Percentiles rank a stretch among this genome's conserved stretches.
Evolutionary conservation across 1,140 invertebrate species (phyloP).

Genomic region (Bombus affinis): DNA sequence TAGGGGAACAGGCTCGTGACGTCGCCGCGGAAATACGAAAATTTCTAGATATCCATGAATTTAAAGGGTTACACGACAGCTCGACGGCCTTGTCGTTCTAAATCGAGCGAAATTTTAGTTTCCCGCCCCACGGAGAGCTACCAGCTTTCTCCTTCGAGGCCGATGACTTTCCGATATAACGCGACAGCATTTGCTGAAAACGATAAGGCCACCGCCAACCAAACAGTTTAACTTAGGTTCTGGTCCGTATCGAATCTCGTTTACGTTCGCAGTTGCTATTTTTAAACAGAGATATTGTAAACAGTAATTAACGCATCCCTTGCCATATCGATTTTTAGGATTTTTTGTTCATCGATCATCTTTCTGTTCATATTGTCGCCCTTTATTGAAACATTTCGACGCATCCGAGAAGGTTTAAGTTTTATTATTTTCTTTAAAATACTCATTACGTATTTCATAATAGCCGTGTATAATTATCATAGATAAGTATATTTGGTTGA

Average conservation of each 20-base stretch:
- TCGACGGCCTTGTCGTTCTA: not conserved
- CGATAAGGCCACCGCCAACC: not conserved
- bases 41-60: slow-evolving; percentile 42
- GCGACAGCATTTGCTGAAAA: too few species aligned
- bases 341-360: not conserved
- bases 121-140: not conserved
- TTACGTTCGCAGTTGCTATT: not conserved
- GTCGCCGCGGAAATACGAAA: slow-evolving; percentile 35
- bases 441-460: too few species aligned
- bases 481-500: too few species aligned
- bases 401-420: not conserved
- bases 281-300: not conserved
- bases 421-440: too few species aligned
- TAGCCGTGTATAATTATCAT: too few species aligned
- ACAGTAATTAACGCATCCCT: not conserved
- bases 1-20: not conserved
- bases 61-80: slow-evolving; percentile 37
- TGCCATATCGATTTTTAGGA: not conserved
- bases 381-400: not conserved
- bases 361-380: not conserved
- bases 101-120: slow-evolving; percentile 14
- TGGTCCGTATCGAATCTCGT: slow-evolving; percentile 3
- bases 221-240: not conserved
- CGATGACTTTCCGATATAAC: slow-evolving; percentile 28
- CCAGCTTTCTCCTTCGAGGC: not conserved